Percentiles rank a stretch among this genome's conserved stretches.
Evolutionary conservation across 2,797 vertebrate species (phyloP).

Genomic region (Chelidonichthys spinosus): DNA sequence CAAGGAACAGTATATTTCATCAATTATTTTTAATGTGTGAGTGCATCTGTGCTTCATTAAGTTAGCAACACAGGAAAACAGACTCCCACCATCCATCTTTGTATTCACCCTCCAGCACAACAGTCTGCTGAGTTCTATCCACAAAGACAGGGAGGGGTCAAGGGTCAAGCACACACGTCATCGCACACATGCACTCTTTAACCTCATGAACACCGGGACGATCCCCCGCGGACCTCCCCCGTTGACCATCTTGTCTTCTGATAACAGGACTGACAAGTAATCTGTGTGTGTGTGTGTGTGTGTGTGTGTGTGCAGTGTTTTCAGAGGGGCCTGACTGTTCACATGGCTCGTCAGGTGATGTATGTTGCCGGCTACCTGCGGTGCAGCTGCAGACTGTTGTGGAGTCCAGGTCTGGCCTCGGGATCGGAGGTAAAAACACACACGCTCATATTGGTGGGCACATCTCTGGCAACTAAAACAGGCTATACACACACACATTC

Average conservation of each 20-base stretch:
- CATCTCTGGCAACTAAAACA: neutral
- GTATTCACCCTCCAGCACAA: slow-evolving; percentile 10
- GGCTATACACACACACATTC: neutral
- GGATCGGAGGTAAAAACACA: neutral
- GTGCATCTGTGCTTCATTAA: slow-evolving; percentile 51
- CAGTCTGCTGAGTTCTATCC: slow-evolving; percentile 38
- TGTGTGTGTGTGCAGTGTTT: slow-evolving; percentile 34
- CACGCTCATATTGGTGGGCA: neutral
- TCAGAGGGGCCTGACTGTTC: slow-evolving; percentile 44
- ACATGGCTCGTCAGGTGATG: slow-evolving; percentile 65
- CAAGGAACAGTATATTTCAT: neutral
- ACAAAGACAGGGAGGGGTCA: slow-evolving; percentile 42
- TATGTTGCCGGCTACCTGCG: slow-evolving; percentile 43
- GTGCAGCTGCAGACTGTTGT: slow-evolving; percentile 53
- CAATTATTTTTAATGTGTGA: slow-evolving; percentile 25
- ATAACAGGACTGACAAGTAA: slow-evolving; percentile 44
- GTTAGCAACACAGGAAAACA: slow-evolving; percentile 6
- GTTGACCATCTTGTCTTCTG: slow-evolving; percentile 28
- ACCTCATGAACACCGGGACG: slow-evolving; percentile 20
- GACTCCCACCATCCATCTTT: slow-evolving; percentile 14
- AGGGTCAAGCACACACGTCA: slow-evolving; percentile 46
- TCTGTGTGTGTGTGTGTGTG: slow-evolving; percentile 14
- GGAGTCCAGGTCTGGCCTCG: slow-evolving; percentile 2
- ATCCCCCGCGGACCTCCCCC: slow-evolving; percentile 15
- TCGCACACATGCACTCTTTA: slow-evolving; percentile 30